phyloP scores from a whole-genome alignment of 2,888 invertebrate genomes.

The Monoplex corrugatus region DNA sequence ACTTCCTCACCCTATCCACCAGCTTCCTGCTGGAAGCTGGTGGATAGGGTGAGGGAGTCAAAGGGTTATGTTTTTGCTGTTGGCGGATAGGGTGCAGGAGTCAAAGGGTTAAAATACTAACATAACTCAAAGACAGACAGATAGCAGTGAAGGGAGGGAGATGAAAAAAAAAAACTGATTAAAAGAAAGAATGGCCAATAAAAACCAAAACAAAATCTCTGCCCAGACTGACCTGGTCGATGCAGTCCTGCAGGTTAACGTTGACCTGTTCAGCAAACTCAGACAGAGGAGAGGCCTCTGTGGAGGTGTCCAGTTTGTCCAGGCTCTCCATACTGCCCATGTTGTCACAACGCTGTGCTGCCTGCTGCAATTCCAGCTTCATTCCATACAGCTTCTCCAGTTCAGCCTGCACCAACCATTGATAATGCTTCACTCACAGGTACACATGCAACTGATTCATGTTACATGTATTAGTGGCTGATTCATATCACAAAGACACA shows the following conservation, averaged over 20 bases:
- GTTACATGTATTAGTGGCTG: background rate
- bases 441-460: background rate
- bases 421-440: background rate
- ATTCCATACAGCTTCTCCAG: slow-evolving; percentile 94
- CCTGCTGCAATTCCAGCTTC: slow-evolving; percentile 91
- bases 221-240: slow-evolving; percentile 65
- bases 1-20: too few relatives aligned
- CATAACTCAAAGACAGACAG: too few relatives aligned
- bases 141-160: too few relatives aligned
- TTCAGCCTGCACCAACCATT: slow-evolving; percentile 83
- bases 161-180: too few relatives aligned
- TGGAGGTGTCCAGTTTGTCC: slow-evolving; percentile 50
- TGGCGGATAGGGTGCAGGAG: too few relatives aligned
- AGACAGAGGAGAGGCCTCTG: slow-evolving; percentile 63
- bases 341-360: slow-evolving; percentile 95
- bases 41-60: too few relatives aligned
- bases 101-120: too few relatives aligned
- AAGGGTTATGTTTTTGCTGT: too few relatives aligned
- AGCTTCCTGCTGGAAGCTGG: too few relatives aligned
- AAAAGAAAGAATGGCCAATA: too few relatives aligned
- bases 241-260: slow-evolving; percentile 64
- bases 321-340: slow-evolving; percentile 92
- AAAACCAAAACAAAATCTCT: too few relatives aligned
- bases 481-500: background rate
- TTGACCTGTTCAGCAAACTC: slow-evolving; percentile 69